A percentile compares a stretch with the other conserved stretches of the same genome.
Evolutionary conservation across 1,140 invertebrate species (phyloP).

Genomic region (Macrocentrus cingulum): DNA sequence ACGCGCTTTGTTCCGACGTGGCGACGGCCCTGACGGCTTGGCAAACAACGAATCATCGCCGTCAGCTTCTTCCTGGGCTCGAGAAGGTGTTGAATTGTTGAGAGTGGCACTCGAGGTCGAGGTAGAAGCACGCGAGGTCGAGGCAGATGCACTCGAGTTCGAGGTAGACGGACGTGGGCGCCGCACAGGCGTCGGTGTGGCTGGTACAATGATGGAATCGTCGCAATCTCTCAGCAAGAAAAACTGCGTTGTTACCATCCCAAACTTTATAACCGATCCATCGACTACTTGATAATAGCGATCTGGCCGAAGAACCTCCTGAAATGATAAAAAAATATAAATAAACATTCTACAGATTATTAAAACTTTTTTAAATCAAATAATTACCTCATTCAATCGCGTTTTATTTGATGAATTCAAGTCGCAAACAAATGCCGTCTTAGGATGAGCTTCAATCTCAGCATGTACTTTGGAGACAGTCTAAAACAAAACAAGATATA

Average conservation of each 20-base stretch:
- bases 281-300: slow-evolving; percentile 43
- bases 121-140: too few species aligned
- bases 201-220: slow-evolving; percentile 23
- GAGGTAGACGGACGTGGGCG: too few species aligned
- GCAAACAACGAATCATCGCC: neutral
- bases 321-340: slow-evolving; percentile 10
- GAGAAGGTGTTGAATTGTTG: too few species aligned
- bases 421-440: slow-evolving; percentile 44
- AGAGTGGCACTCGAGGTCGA: too few species aligned
- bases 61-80: slow-evolving; percentile 10
- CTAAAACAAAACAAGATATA: slow-evolving; percentile 36
- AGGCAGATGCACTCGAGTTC: too few species aligned
- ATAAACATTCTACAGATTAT: too few species aligned
- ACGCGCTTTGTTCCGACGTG: neutral
- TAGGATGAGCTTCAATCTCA: slow-evolving; percentile 43
- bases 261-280: slow-evolving; percentile 40
- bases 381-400: slow-evolving; percentile 46
- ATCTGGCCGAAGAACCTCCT: slow-evolving; percentile 27
- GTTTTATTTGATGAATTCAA: slow-evolving; percentile 48
- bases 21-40: neutral
- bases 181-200: slow-evolving; percentile 35
- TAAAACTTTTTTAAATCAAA: too few species aligned
- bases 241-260: slow-evolving; percentile 18
- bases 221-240: neutral
- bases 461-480: slow-evolving; percentile 50